Evolutionary conservation across 2,113 vertebrate genomes (phyloP).

Genomic region (Chloebia gouldiae): DNA sequence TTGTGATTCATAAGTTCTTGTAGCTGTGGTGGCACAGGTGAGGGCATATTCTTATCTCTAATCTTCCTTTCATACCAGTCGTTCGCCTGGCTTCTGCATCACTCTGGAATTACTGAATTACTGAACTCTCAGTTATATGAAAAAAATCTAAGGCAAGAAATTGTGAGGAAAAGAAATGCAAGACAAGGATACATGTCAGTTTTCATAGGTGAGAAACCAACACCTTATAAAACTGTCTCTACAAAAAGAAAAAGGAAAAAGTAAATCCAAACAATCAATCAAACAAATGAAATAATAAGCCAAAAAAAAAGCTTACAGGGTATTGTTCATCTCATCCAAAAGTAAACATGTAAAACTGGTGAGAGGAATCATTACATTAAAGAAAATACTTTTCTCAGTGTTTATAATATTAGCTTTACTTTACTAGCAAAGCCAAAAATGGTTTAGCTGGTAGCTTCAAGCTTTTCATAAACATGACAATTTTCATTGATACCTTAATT

Average conservation of each 20-base stretch:
- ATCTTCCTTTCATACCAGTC: not conserved
- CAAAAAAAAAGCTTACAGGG: fast-evolving
- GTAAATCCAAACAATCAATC: not conserved
- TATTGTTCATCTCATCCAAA: not conserved
- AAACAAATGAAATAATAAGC: fast-evolving
- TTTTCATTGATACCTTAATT: not conserved
- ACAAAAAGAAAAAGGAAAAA: not conserved
- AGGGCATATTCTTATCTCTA: not conserved
- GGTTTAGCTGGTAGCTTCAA: not conserved
- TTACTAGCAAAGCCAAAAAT: not conserved
- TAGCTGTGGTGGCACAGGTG: not conserved
- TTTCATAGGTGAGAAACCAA: not conserved
- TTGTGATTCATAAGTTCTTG: not conserved
- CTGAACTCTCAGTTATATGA: not conserved
- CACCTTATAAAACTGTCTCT: not conserved
- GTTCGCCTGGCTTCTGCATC: not conserved
- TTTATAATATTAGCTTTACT: not conserved
- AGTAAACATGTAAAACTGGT: not conserved
- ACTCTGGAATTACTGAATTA: not conserved
- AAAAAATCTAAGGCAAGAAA: not conserved
- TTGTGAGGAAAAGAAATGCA: not conserved
- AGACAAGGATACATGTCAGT: not conserved
- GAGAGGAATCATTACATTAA: not conserved
- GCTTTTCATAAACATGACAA: not conserved
- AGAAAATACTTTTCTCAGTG: not conserved